Percentiles rank a stretch among this genome's conserved stretches.
Evolutionary conservation across 2,113 vertebrate genomes (phyloP).

Genomic region (Rhinopomastus cyanomelas): DNA sequence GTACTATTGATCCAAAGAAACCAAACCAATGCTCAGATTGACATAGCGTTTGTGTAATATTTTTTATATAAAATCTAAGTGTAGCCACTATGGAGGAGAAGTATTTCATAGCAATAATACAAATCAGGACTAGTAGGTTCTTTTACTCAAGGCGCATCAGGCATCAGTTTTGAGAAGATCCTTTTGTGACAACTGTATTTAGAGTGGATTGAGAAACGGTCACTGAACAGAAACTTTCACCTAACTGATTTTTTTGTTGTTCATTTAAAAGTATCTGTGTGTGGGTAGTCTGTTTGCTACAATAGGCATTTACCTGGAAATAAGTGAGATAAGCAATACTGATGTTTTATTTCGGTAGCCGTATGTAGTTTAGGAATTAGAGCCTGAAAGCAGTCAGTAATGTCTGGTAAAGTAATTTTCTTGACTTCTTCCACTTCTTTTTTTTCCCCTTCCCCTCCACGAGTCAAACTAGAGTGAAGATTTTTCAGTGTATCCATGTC

Average conservation of each 20-base stretch:
- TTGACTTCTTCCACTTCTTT: neutral
- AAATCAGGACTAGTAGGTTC: slow-evolving; percentile 12
- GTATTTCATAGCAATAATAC: slow-evolving; percentile 50
- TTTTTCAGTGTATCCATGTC: slow-evolving; percentile 12
- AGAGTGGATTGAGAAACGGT: neutral
- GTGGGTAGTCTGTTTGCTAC: slow-evolving; percentile 70
- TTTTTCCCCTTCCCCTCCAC: neutral
- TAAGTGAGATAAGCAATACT: slow-evolving; percentile 71
- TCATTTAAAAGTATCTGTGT: neutral
- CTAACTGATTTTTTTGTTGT: neutral
- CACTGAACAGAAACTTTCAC: slow-evolving; percentile 11
- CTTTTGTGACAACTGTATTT: slow-evolving; percentile 11
- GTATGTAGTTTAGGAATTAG: slow-evolving; percentile 53
- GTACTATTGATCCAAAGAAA: slow-evolving; percentile 51
- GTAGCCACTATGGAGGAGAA: neutral
- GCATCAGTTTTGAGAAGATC: slow-evolving; percentile 62
- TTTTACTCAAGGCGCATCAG: slow-evolving; percentile 13
- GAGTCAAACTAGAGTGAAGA: neutral
- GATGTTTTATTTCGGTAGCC: slow-evolving; percentile 73
- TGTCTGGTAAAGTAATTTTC: neutral
- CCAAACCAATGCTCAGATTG: neutral
- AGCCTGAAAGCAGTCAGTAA: neutral
- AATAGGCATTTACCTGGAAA: slow-evolving; percentile 50
- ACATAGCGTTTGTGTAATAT: neutral
- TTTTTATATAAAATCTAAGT: neutral